A percentile compares a stretch with the other conserved stretches of the same genome.
Conservation (phyloP, 2,888 invertebrate species). For the Tachina fera region DNA sequence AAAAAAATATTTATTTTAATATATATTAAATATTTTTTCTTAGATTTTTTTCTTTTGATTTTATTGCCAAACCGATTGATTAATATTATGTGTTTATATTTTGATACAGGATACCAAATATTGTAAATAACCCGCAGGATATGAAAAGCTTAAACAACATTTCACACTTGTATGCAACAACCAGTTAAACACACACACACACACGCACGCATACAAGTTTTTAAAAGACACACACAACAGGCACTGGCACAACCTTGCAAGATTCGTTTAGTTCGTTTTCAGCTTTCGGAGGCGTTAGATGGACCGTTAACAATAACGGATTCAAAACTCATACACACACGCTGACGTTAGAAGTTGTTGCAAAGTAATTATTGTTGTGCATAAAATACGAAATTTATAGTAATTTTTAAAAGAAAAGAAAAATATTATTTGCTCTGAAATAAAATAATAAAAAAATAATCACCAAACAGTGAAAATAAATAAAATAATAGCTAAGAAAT, state of each 20-base stretch:
- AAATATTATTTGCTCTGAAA: too few relatives aligned
- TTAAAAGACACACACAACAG: neutral
- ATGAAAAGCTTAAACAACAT: neutral
- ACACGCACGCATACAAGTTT: neutral
- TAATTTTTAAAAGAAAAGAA: neutral
- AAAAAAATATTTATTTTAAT: neutral
- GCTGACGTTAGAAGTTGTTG: neutral
- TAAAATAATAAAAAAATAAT: too few relatives aligned
- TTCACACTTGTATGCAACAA: neutral
- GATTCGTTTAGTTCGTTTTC: slow-evolving; percentile 58
- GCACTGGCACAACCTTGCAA: slow-evolving; percentile 15
- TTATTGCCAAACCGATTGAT: neutral
- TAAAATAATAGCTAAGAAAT: too few relatives aligned
- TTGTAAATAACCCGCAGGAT: neutral
- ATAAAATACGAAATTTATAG: slow-evolving; percentile 8
- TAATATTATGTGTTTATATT: neutral
- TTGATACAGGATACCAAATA: neutral
- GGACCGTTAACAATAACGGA: neutral
- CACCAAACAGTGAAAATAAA: too few relatives aligned
- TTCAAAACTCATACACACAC: slow-evolving; percentile 10
- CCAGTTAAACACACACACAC: neutral
- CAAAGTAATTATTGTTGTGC: neutral
- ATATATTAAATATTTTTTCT: neutral
- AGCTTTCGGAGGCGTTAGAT: slow-evolving; percentile 49
- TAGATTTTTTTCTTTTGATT: neutral